Evolutionary conservation across 2,797 vertebrate species (phyloP), one percentile per base, ranked within the genome.

Genomic region (Centroberyx gerrardi): DNA sequence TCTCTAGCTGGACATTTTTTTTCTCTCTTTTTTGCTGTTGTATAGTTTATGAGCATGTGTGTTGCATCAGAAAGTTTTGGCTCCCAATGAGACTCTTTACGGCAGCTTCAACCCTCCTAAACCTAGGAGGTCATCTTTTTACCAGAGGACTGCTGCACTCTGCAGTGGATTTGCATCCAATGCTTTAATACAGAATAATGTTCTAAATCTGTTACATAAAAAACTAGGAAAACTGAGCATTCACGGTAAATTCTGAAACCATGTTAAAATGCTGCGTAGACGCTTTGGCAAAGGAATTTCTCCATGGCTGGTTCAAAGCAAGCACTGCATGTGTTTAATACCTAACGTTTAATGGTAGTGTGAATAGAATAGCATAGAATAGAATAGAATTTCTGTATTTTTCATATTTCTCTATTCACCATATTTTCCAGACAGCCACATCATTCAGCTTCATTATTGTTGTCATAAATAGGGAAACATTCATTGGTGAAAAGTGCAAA

Each of bases 1-100:
- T 66, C 69, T 68, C 53, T 48, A 46, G 63, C 42, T 22, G 29
- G 36, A 65, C 29, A 42, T 12, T 22, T 71, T 18, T 49, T 29
- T 70, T 72, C 36, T 72, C 3, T 56, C n/a, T 68, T 48, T 64
- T 38, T 3, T 22, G 33, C 12, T 66, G 65, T 73, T 69, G 55
- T 52, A 49, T 55, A 69, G 27, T 80, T 82, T 83, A 69, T 74
- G 82, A 78, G 68, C 74, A 73, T 78, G 76, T 85, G 87, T 82
- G 83, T 83, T 81, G 80, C 81, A 78, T 90, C 82, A 81, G 78
- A 82, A 71, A 53, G 59, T 33, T 49, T 28, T 29, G 31, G 40
- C 62, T 68, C 51, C 54, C 54, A 53, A 52, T 31, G 40, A 62
- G 36, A 62, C 17, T 52, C 51, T 51, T 62, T 56, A 64, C n/a